Conservation (phyloP, 2,797 vertebrate genomes). For the Pachyuromys duprasi region DNA sequence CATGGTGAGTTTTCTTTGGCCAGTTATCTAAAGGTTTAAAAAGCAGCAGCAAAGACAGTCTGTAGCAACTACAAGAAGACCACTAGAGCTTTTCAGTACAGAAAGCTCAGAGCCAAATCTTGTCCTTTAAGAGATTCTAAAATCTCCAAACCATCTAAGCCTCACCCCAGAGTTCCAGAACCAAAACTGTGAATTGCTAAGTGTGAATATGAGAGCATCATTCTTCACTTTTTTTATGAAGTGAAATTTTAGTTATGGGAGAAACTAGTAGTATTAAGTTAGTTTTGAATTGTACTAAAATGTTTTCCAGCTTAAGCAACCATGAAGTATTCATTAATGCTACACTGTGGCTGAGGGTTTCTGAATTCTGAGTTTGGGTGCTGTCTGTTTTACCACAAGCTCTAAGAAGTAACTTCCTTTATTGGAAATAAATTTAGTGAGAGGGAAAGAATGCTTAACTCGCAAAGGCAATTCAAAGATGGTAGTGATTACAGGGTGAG, state of each 20-base stretch:
- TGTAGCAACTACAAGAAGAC: background rate
- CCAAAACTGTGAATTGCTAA: background rate
- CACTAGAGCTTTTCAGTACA: background rate
- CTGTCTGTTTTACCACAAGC: background rate
- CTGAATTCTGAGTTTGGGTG: background rate
- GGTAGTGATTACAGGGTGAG: background rate
- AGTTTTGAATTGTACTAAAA: background rate
- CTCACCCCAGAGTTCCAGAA: background rate
- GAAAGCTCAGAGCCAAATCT: background rate
- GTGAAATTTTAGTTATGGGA: background rate
- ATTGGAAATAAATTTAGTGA: background rate
- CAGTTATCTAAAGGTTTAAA: background rate
- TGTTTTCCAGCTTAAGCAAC: background rate
- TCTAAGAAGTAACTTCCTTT: background rate
- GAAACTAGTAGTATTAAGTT: background rate
- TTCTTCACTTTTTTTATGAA: background rate
- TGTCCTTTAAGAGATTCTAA: background rate
- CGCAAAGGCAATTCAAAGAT: background rate
- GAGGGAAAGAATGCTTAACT: background rate
- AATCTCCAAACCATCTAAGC: background rate
- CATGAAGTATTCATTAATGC: background rate
- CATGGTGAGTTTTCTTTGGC: background rate
- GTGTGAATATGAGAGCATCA: background rate
- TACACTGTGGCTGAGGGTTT: background rate
- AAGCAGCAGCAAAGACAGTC: background rate